Conservation (phyloP, 2,797 vertebrate genomes). For the Arnoldichthys spilopterus region DNA sequence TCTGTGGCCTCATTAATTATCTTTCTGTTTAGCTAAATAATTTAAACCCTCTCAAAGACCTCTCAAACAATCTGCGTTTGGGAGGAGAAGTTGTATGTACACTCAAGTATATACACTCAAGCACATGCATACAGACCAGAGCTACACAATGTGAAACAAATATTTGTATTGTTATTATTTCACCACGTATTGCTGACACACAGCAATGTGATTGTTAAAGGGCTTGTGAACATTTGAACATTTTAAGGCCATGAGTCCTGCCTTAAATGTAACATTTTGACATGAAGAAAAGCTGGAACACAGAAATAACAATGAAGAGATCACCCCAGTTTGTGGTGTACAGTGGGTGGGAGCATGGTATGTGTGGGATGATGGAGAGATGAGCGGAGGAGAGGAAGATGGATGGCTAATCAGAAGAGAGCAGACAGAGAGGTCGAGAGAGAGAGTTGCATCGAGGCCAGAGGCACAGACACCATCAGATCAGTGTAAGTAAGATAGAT, state of each 20-base stretch:
- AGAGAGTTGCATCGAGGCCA: slow-evolving; percentile 53
- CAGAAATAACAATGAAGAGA: slow-evolving; percentile 5
- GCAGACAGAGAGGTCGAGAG: slow-evolving; percentile 55
- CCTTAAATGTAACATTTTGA: not conserved
- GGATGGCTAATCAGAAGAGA: slow-evolving; percentile 70
- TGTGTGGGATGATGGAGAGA: slow-evolving; percentile 71
- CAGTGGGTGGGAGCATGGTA: slow-evolving; percentile 54
- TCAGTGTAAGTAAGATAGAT: slow-evolving; percentile 58
- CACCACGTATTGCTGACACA: not conserved
- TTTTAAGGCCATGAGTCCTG: not conserved
- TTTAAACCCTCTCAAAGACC: slow-evolving; percentile 70
- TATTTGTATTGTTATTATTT: not conserved
- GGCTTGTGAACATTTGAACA: not conserved
- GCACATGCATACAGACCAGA: not conserved
- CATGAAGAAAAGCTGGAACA: too few species aligned
- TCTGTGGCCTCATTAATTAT: slow-evolving; percentile 81
- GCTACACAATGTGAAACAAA: slow-evolving; percentile 5
- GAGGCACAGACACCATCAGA: slow-evolving; percentile 51
- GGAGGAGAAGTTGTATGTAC: not conserved
- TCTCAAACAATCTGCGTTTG: slow-evolving; percentile 44
- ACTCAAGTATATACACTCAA: too few species aligned
- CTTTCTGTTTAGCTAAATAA: slow-evolving; percentile 78
- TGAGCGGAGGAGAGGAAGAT: slow-evolving; percentile 77
- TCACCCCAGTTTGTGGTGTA: slow-evolving; percentile 24
- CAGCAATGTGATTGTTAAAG: not conserved